phyloP scores from a whole-genome alignment of 2,113 vertebrate species.

The Eulacestoma nigropectus region DNA sequence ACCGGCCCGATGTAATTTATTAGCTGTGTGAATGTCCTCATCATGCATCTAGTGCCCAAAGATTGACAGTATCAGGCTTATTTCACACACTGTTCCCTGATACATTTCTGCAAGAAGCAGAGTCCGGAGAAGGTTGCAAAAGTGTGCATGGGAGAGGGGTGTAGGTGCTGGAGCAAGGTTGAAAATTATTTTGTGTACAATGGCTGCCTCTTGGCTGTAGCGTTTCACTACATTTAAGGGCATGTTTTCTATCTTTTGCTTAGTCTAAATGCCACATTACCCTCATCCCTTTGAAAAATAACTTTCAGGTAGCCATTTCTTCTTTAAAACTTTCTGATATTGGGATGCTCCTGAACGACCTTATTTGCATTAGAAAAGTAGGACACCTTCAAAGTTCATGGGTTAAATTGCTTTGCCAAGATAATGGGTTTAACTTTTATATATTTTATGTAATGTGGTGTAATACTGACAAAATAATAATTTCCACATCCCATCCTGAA shows the following conservation, averaged over 20 bases:
- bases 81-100: neutral
- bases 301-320: neutral
- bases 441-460: neutral
- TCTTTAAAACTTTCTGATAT: neutral
- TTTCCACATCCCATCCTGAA: neutral
- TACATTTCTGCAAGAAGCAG: neutral
- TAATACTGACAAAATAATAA: neutral
- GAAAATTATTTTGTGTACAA: neutral
- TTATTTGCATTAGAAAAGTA: neutral
- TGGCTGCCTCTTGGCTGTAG: neutral
- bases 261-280: neutral
- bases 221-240: neutral
- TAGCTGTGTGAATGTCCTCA: neutral
- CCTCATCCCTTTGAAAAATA: neutral
- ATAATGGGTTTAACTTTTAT: neutral
- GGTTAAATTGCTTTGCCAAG: neutral
- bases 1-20: rapidly evolving
- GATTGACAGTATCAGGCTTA: neutral
- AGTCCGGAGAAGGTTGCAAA: neutral
- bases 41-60: neutral
- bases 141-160: neutral
- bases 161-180: neutral
- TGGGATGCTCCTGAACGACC: neutral
- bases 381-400: neutral
- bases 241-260: neutral